These are phyloP conservation scores for Chrysina gloriosa DNA, from an alignment of 2,888 invertebrate genomes.

Conservation along the genomic window DNA sequence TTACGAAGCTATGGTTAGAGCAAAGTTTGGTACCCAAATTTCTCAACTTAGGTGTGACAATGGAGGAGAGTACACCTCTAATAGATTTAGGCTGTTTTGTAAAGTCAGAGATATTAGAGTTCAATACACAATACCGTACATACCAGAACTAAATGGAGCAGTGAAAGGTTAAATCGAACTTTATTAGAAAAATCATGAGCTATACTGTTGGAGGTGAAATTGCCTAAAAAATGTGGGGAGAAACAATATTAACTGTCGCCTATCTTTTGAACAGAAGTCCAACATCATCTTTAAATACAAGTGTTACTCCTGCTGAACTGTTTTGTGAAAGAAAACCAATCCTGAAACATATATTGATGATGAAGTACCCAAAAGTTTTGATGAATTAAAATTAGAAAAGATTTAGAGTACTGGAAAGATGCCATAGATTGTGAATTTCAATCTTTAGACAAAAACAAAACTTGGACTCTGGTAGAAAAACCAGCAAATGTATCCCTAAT, in stretches of 20 bases:
- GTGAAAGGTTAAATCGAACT: not conserved
- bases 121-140: not conserved
- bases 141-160: constrained; percentile 4
- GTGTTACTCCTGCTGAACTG: not conserved
- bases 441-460: constrained; percentile 18
- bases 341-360: too few species aligned
- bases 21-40: constrained; percentile 32
- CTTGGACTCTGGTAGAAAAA: constrained; percentile 8
- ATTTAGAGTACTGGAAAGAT: not conserved
- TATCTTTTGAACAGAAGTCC: not conserved
- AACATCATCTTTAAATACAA: not conserved
- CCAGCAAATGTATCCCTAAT: constrained; percentile 9
- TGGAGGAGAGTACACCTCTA: constrained; percentile 43
- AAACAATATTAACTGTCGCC: not conserved
- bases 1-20: constrained; percentile 25
- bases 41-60: constrained; percentile 40
- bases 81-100: constrained; percentile 40
- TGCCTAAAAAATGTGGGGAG: not conserved
- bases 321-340: not conserved
- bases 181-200: not conserved
- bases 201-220: not conserved
- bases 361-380: not conserved
- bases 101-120: constrained; percentile 21
- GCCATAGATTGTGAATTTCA: constrained; percentile 9
- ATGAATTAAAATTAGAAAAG: not conserved